These are phyloP conservation scores for Pteronura brasiliensis DNA, from an alignment of 2,113 vertebrate species.

Conservation along the genomic window DNA sequence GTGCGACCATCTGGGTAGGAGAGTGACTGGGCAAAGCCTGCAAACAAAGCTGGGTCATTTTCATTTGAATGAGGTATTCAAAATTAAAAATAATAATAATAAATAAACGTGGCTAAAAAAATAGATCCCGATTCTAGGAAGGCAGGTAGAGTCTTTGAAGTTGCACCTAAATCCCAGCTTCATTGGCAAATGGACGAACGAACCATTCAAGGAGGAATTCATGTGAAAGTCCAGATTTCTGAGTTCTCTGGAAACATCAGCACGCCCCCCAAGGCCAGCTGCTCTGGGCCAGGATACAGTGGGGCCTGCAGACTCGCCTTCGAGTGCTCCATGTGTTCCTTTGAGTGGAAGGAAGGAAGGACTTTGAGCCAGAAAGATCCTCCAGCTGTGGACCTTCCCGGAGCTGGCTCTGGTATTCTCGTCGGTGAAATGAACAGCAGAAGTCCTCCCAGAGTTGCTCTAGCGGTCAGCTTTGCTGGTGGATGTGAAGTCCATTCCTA, in stretches of 20 bases:
- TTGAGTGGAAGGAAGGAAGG: not conserved
- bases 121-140: not conserved
- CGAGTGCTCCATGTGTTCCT: no score
- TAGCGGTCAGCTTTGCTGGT: rapidly evolving
- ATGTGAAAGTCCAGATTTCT: not conserved
- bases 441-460: not conserved
- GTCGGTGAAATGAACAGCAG: not conserved
- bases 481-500: not conserved
- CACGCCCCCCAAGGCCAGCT: not conserved
- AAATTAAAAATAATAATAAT: not conserved
- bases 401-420: not conserved
- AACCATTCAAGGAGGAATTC: not conserved
- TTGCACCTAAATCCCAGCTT: rapidly evolving
- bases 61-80: not conserved
- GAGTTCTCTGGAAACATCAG: not conserved
- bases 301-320: not conserved
- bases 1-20: not conserved
- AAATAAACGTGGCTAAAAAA: not conserved
- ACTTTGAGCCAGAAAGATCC: not conserved
- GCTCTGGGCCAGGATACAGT: not conserved
- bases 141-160: not conserved
- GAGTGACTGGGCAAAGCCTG: not conserved
- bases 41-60: not conserved
- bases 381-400: rapidly evolving
- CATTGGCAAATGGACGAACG: no score